Percentiles rank a stretch among this genome's conserved stretches.
Conservation (phyloP, 2,888 invertebrate species). For the Mythimna ferrago region DNA sequence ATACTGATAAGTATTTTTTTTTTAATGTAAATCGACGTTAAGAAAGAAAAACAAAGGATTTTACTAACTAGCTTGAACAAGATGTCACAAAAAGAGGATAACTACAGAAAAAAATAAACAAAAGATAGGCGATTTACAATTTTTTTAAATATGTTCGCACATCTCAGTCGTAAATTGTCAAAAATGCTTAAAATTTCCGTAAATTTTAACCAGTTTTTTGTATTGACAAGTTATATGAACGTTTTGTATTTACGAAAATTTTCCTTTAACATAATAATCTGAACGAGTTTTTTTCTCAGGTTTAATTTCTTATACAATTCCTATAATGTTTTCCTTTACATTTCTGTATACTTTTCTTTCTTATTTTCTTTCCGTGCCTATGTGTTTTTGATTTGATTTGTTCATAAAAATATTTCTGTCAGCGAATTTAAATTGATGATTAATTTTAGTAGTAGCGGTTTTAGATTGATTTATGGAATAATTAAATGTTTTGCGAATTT, state of each 20-base stretch:
- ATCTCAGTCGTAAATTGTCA: too few relatives aligned
- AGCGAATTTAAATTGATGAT: constrained; percentile 30
- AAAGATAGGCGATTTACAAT: too few relatives aligned
- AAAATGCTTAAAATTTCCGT: too few relatives aligned
- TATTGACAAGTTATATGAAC: too few relatives aligned
- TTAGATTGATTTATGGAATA: constrained; percentile 52
- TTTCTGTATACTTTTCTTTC: not conserved
- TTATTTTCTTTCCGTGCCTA: not conserved
- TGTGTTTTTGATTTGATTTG: not conserved
- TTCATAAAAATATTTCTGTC: constrained; percentile 13
- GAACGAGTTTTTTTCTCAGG: not conserved
- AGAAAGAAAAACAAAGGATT: too few relatives aligned
- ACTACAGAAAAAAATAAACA: not conserved
- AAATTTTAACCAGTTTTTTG: too few relatives aligned
- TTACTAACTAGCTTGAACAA: not conserved
- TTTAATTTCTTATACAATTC: not conserved
- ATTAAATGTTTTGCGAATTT: constrained; percentile 37
- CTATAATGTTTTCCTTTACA: not conserved
- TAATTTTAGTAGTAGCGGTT: constrained; percentile 38
- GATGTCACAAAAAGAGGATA: not conserved
- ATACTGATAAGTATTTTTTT: not conserved
- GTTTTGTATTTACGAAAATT: too few relatives aligned
- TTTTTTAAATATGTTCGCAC: too few relatives aligned
- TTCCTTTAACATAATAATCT: not conserved
- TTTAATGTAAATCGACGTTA: not conserved